Conservation (phyloP, 1,140 invertebrate genomes). For the Mya arenaria region DNA sequence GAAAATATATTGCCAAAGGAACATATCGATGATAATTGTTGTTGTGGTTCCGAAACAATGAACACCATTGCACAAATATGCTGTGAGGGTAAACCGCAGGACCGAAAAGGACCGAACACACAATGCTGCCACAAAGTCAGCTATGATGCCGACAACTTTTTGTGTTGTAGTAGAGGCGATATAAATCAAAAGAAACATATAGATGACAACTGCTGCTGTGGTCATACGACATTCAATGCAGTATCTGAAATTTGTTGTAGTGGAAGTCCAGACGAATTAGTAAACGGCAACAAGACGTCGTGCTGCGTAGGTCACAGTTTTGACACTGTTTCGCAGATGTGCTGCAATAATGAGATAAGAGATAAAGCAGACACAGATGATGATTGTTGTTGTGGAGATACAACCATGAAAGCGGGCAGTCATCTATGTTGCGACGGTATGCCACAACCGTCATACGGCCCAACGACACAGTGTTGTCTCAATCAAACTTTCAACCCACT, state of each 20-base stretch:
- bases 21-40: constrained; percentile 31
- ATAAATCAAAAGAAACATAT: constrained; percentile 2
- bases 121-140: constrained; percentile 28
- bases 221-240: constrained; percentile 36
- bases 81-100: constrained; percentile 13
- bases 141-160: not conserved
- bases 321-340: not conserved
- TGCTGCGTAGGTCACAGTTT: constrained; percentile 12
- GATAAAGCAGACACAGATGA: constrained; percentile 14
- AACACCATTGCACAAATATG: constrained; percentile 21
- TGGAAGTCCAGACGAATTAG: not conserved
- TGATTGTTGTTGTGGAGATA: constrained; percentile 40
- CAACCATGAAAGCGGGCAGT: constrained; percentile 16
- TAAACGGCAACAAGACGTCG: not conserved
- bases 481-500: not conserved
- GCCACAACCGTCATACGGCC: not conserved
- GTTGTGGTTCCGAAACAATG: constrained; percentile 10
- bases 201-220: constrained; percentile 34
- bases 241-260: constrained; percentile 34
- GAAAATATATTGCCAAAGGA: not conserved
- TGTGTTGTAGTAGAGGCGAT: constrained; percentile 7
- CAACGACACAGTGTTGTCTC: constrained; percentile 16
- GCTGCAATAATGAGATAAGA: not conserved
- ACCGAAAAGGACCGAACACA: not conserved
- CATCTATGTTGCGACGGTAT: constrained; percentile 29